Base-by-base conservation (phyloP, 2,797 vertebrate species). In the Rhinogobio ventralis region DNA sequence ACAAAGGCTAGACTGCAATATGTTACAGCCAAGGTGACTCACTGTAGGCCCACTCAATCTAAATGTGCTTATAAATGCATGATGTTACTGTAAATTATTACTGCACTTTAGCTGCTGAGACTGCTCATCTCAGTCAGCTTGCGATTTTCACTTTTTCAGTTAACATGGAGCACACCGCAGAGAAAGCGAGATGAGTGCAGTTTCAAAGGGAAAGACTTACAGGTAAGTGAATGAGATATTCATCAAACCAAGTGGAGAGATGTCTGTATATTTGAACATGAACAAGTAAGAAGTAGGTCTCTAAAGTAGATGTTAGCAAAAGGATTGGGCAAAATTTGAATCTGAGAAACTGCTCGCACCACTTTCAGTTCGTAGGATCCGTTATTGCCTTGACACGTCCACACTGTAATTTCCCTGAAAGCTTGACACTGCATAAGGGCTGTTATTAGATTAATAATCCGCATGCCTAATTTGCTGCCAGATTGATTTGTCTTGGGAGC, bases 131-230 rank as follows among this genome's bases (percentile, higher is more conserved):
- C 55, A 25, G 60, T 79, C 90, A 77, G 90, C 51, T 51, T 64
- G 23, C 69, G 74, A 78, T 90, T 71, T 75, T 66, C 84, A 49
- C 86, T 84, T 66, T 87, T 89, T 73, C 93, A 99, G 98, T 93
- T 99, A 82, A 94, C 85, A 0, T 99, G 98, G 98, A 92, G 89
- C 17, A 97, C 98, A 0, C 96, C 97, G 19, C 90, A 95, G 1
- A 95, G 89, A 82, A 97, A 97, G 92, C 97, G 98, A 89, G 94
- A 95, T 1, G 96, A 99, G 89, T 99, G 98, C 71, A 95, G 94
- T 89, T 99, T 99, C 93, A 99, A 99, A 93, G 98, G 98, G 90
- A 99, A 98, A 94, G 96, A 98, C 92, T 95, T 95, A 1, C 95
- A 97, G 95, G 98, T 96, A 82, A 94, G 93, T 92, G 45, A n/a